Conservation (phyloP, 2,797 vertebrate genomes). For the Melanotaenia trifasciata region DNA sequence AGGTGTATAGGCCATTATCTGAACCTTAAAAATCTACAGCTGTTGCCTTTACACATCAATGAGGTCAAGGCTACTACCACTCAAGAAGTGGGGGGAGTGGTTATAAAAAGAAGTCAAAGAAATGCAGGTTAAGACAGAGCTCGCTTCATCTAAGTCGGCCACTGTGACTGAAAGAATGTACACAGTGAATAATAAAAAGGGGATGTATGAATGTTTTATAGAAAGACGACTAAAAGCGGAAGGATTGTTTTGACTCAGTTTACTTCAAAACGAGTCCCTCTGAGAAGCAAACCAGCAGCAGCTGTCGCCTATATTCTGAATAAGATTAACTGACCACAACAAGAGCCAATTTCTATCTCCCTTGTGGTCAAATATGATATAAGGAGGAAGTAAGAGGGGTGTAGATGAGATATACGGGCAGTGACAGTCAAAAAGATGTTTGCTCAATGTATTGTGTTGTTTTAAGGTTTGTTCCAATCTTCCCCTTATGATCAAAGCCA, state of each 20-base stretch:
- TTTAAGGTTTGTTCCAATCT: background rate
- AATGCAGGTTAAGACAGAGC: background rate
- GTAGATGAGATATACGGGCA: conserved; percentile 4
- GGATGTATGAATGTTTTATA: conserved; percentile 15
- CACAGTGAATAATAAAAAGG: conserved; percentile 3
- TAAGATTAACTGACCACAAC: conserved; percentile 19
- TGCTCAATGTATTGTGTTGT: background rate
- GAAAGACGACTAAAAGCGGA: background rate
- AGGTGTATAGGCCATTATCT: background rate
- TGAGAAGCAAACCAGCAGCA: conserved; percentile 19
- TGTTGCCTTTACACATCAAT: conserved; percentile 10
- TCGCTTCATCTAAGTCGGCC: conserved; percentile 8
- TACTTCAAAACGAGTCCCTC: background rate
- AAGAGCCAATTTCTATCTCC: background rate
- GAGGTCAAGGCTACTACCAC: conserved; percentile 27
- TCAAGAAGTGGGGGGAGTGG: background rate
- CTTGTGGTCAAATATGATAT: conserved; percentile 25
- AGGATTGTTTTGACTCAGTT: conserved; percentile 8
- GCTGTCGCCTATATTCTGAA: conserved; percentile 21
- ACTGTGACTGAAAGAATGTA: conserved; percentile 23
- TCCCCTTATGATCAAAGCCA: too few species aligned
- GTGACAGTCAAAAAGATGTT: background rate
- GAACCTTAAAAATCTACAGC: conserved; percentile 8
- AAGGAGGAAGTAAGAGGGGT: conserved; percentile 5
- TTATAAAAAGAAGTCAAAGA: background rate